phyloP scores from a whole-genome alignment of 2,113 vertebrate genomes.

The Poeciliopsis retropinna region DNA sequence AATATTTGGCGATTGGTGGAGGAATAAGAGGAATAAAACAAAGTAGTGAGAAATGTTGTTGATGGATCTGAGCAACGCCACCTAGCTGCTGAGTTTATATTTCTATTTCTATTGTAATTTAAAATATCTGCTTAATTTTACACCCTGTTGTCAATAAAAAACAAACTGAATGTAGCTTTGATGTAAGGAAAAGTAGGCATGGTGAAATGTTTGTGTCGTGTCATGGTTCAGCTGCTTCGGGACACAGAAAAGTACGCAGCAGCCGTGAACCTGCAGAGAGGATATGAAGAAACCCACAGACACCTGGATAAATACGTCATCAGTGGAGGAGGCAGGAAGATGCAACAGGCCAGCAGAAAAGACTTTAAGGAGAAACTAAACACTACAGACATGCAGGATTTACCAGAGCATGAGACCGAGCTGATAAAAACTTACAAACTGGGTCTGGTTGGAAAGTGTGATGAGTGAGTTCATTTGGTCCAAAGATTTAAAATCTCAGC shows the following conservation, averaged over 20 bases:
- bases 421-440: conserved; percentile 4
- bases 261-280: conserved; percentile 11
- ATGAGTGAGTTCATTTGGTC: not conserved
- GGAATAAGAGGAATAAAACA: no score
- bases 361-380: not conserved
- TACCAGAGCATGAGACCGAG: not conserved
- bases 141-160: no score
- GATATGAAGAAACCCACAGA: not conserved
- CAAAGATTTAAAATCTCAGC: not conserved
- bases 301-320: not conserved
- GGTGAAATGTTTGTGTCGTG: not conserved
- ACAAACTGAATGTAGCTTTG: rapidly evolving
- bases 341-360: not conserved
- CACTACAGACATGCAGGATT: not conserved
- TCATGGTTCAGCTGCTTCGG: not conserved
- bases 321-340: not conserved
- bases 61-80: no score
- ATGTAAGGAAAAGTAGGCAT: not conserved
- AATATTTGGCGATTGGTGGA: no score
- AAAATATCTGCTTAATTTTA: no score
- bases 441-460: not conserved
- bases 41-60: no score
- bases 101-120: no score
- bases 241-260: not conserved
- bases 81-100: no score